A percentile compares a stretch with the other conserved stretches of the same genome.
Conservation (phyloP, 2,797 vertebrate genomes). For the Aplochiton taeniatus region DNA sequence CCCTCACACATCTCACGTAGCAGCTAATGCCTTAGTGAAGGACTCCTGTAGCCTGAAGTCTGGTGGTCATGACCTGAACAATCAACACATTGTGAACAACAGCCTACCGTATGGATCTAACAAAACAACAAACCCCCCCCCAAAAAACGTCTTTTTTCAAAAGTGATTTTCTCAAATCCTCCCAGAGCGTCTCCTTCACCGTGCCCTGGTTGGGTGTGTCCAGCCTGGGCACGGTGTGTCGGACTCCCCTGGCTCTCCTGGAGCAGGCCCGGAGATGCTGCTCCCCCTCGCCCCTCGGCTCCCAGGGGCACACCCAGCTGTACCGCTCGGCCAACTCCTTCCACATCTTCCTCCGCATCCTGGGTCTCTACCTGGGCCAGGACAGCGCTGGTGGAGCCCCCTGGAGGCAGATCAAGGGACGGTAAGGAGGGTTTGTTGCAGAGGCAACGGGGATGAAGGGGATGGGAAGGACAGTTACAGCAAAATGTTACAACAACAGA, state of each 20-base stretch:
- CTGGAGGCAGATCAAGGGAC: conserved; percentile 98
- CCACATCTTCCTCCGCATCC: conserved; percentile 90
- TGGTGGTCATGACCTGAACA: too few species aligned
- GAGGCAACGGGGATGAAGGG: not conserved
- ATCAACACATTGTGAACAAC: too few species aligned
- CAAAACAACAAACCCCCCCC: too few species aligned
- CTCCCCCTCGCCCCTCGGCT: conserved; percentile 58
- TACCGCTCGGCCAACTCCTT: conserved; percentile 90
- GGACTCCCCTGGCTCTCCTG: conserved; percentile 84
- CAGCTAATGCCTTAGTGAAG: not conserved
- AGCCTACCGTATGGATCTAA: too few species aligned
- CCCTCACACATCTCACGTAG: too few species aligned
- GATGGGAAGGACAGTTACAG: not conserved
- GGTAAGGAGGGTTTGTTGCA: conserved; percentile 77
- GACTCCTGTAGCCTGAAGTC: too few species aligned
- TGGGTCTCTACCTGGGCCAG: conserved; percentile 85
- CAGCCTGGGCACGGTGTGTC: conserved; percentile 79
- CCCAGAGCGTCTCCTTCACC: conserved; percentile 84
- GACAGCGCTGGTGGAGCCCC: conserved; percentile 79
- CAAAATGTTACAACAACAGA: not conserved
- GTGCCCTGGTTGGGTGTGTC: conserved; percentile 92
- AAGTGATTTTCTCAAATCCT: not conserved
- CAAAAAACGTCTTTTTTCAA: conserved; percentile 13
- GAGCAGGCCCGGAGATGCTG: conserved; percentile 87
- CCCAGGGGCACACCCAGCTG: conserved; percentile 74